Evolutionary conservation across 2,113 vertebrate genomes (phyloP).

Genomic region (Corvus moneduloides): DNA sequence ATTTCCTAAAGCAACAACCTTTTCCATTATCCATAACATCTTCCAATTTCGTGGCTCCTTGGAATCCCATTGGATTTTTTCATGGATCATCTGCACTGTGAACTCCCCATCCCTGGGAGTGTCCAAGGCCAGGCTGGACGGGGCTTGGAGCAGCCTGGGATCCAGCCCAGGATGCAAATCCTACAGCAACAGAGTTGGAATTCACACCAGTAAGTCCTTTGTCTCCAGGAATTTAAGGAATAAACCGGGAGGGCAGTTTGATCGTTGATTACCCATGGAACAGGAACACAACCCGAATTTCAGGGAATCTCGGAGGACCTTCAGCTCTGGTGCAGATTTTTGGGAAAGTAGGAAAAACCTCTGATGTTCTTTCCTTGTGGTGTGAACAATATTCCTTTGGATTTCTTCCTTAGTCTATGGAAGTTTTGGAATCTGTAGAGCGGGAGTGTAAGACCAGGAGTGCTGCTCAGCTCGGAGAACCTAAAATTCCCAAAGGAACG

Average conservation of each 20-base stretch:
- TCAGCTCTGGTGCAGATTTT: background rate
- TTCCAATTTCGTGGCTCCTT: background rate
- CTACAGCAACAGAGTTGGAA: background rate
- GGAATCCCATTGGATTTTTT: background rate
- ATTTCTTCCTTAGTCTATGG: background rate
- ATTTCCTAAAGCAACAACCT: background rate
- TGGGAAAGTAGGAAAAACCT: background rate
- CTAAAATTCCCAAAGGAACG: background rate
- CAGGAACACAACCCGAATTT: background rate
- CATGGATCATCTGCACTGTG: background rate
- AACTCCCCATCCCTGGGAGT: background rate
- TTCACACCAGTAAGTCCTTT: background rate
- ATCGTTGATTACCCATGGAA: background rate
- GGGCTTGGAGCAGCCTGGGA: background rate
- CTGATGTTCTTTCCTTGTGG: background rate
- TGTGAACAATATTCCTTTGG: background rate
- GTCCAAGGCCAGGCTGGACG: background rate
- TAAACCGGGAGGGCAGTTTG: background rate
- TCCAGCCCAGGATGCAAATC: background rate
- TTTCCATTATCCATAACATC: background rate
- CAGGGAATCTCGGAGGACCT: background rate
- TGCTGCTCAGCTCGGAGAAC: background rate
- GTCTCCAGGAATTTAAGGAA: background rate
- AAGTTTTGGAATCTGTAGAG: background rate
- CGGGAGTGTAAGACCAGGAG: background rate